phyloP scores from a whole-genome alignment of 2,113 vertebrate genomes.

The Ranitomeya variabilis region DNA sequence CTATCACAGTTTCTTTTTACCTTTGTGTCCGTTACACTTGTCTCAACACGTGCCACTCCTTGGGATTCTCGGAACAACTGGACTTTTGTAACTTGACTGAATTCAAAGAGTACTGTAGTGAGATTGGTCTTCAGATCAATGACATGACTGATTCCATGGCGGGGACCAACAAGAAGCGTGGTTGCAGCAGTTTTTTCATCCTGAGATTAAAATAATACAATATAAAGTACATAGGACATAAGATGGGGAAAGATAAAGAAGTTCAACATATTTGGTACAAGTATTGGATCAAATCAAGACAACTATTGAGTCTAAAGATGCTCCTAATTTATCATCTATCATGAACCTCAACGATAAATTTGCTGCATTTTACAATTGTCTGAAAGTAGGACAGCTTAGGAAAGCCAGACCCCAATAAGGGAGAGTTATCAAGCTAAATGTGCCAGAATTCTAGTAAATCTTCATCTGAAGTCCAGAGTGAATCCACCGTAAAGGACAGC shows the following conservation, averaged over 20 bases:
- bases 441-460: too few species aligned
- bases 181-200: constrained; percentile 94
- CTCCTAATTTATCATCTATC: too few species aligned
- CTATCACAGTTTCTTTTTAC: neutral
- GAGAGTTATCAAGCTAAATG: too few species aligned
- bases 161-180: constrained; percentile 91
- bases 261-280: too few species aligned
- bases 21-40: constrained; percentile 84
- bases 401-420: too few species aligned
- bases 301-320: too few species aligned
- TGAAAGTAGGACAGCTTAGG: too few species aligned
- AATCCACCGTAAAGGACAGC: too few species aligned
- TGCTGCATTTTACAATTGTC: too few species aligned
- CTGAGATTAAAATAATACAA: constrained; percentile 65
- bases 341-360: too few species aligned
- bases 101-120: constrained; percentile 94
- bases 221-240: neutral
- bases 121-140: constrained; percentile 99
- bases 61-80: constrained; percentile 96
- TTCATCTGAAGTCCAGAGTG: too few species aligned
- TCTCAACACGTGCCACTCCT: constrained; percentile 93
- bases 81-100: constrained; percentile 94
- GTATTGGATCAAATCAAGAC: too few species aligned
- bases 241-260: neutral
- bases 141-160: constrained; percentile 96